Conservation (phyloP, 2,113 vertebrate species). For the Ceyx margarethae region DNA sequence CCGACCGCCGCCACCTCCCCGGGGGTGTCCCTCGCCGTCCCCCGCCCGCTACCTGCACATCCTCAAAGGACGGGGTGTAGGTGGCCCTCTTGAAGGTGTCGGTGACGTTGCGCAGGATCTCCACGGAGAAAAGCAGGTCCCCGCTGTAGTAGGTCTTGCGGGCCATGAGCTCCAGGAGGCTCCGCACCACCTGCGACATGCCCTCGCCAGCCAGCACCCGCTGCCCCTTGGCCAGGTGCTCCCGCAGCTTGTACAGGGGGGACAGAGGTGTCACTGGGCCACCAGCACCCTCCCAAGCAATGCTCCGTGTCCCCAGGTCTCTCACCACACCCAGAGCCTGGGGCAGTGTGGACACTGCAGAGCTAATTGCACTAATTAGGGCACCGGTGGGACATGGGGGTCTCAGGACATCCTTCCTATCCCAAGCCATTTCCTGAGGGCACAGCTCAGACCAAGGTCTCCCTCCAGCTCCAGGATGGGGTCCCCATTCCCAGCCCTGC, state of each 20-base stretch:
- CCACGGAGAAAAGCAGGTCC: slow-evolving; percentile 98
- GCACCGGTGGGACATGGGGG: background rate
- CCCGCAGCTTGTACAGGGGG: slow-evolving; percentile 83
- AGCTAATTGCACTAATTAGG: background rate
- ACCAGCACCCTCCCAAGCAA: background rate
- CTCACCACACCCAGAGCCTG: accelerated
- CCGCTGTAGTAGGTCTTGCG: slow-evolving; percentile 96
- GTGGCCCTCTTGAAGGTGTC: slow-evolving; percentile 99
- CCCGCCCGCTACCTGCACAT: slow-evolving; percentile 86
- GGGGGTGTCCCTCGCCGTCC: background rate
- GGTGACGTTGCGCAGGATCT: slow-evolving; percentile 99
- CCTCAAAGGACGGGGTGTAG: slow-evolving; percentile 93
- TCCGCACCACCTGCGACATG: slow-evolving; percentile 98
- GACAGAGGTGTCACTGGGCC: background rate
- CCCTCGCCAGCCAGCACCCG: slow-evolving; percentile 97
- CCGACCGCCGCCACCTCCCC: background rate
- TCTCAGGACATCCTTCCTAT: background rate
- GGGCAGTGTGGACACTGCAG: background rate
- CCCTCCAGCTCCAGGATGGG: background rate
- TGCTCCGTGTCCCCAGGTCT: accelerated
- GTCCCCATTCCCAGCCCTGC: background rate
- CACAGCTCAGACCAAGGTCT: background rate
- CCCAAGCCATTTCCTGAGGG: background rate
- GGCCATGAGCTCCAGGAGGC: slow-evolving; percentile 92
- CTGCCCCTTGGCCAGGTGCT: slow-evolving; percentile 98